A percentile compares a stretch with the other conserved stretches of the same genome.
phyloP scores from a whole-genome alignment of 2,888 invertebrate species.

The Trichacis sp. region DNA sequence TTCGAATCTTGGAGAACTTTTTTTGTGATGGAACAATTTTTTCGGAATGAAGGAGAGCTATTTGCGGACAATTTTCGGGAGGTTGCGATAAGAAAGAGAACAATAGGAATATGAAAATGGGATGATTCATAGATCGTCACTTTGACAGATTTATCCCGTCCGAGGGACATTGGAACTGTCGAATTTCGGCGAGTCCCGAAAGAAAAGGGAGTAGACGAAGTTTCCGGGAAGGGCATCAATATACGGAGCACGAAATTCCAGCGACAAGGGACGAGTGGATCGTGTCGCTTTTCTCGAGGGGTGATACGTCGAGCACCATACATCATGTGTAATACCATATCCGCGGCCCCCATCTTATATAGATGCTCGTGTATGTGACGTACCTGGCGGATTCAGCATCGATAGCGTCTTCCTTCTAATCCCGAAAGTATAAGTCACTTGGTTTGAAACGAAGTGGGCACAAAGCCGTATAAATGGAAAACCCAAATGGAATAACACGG shows the following conservation, averaged over 20 bases:
- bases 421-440: slow-evolving; percentile 48
- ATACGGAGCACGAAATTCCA: slow-evolving; percentile 65
- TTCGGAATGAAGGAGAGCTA: slow-evolving; percentile 38
- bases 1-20: too few relatives aligned
- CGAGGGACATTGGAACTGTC: slow-evolving; percentile 31
- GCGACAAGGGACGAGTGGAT: slow-evolving; percentile 47
- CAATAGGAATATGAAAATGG: slow-evolving; percentile 3
- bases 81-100: not conserved
- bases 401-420: slow-evolving; percentile 45
- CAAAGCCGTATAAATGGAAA: slow-evolving; percentile 51
- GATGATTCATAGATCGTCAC: slow-evolving; percentile 16
- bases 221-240: slow-evolving; percentile 58
- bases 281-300: slow-evolving; percentile 56
- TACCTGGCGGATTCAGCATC: slow-evolving; percentile 41
- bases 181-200: slow-evolving; percentile 16
- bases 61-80: too few relatives aligned
- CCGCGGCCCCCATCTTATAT: slow-evolving; percentile 64
- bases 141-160: slow-evolving; percentile 26
- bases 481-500: slow-evolving; percentile 48
- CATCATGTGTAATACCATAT: slow-evolving; percentile 66
- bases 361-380: slow-evolving; percentile 42
- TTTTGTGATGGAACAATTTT: too few relatives aligned
- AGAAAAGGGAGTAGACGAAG: slow-evolving; percentile 11
- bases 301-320: slow-evolving; percentile 61
- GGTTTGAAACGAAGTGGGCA: slow-evolving; percentile 42